Evolutionary conservation across 2,797 vertebrate species (phyloP).

Genomic region (Pangasius krempfi): DNA sequence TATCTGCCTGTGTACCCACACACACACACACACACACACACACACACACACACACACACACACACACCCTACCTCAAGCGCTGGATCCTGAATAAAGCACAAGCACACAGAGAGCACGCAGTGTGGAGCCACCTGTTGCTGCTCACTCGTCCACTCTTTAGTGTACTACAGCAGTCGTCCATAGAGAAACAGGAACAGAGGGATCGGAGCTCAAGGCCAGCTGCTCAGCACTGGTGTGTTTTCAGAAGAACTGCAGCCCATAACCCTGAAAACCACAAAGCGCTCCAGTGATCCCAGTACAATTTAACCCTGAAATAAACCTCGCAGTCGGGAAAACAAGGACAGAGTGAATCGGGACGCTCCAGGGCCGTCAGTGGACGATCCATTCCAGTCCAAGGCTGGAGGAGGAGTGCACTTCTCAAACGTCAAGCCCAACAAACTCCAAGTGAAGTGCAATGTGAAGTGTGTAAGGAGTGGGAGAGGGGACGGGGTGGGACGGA

Average conservation of each 20-base stretch:
- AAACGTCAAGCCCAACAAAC: slow-evolving; percentile 34
- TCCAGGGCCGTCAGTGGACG: slow-evolving; percentile 26
- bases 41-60: slow-evolving; percentile 27
- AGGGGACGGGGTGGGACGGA: slow-evolving; percentile 67
- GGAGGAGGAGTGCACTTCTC: slow-evolving; percentile 22
- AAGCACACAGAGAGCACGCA: slow-evolving; percentile 16
- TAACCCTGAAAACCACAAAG: slow-evolving; percentile 11
- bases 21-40: slow-evolving; percentile 26
- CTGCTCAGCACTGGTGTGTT: slow-evolving; percentile 19
- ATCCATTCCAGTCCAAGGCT: slow-evolving; percentile 53
- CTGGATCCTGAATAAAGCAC: slow-evolving; percentile 37
- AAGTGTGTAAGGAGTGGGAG: slow-evolving; percentile 68
- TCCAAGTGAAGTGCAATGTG: slow-evolving; percentile 39
- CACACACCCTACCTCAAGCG: slow-evolving; percentile 50
- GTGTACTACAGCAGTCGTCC: slow-evolving; percentile 17
- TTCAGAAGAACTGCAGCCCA: slow-evolving; percentile 26
- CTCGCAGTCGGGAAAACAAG: not conserved
- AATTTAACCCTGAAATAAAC: slow-evolving; percentile 26
- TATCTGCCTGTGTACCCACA: not conserved
- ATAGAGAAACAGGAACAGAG: slow-evolving; percentile 9
- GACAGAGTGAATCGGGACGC: not conserved
- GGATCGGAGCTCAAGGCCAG: not conserved
- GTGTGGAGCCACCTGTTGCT: slow-evolving; percentile 48
- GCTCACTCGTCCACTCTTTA: slow-evolving; percentile 35
- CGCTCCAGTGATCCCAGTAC: slow-evolving; percentile 29